Percentiles rank a stretch among this genome's conserved stretches.
Evolutionary conservation across 2,113 vertebrate genomes (phyloP).

Genomic region (Cranoglanis bouderius): DNA sequence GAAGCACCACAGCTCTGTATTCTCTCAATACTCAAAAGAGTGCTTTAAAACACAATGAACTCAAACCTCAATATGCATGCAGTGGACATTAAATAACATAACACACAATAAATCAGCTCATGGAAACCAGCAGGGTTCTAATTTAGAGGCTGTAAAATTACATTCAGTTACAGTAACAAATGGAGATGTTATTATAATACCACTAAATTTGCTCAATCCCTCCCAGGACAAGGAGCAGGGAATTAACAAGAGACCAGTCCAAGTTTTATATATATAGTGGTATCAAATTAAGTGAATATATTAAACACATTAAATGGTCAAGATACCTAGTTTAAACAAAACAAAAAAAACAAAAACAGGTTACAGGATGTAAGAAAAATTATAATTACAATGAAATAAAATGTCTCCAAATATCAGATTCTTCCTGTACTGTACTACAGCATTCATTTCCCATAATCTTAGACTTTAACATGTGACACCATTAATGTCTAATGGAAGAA

Average conservation of each 20-base stretch:
- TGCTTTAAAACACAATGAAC: constrained; percentile 31
- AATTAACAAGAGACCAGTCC: constrained; percentile 18
- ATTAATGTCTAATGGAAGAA: constrained; percentile 10
- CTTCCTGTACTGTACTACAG: neutral
- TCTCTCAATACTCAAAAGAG: constrained; percentile 40
- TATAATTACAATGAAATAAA: neutral
- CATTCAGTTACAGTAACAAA: constrained; percentile 52
- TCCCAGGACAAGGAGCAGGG: constrained; percentile 11
- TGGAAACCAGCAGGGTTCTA: constrained; percentile 42
- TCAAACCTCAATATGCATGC: constrained; percentile 38
- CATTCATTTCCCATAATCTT: neutral
- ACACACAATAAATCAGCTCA: constrained; percentile 50
- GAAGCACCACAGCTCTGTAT: constrained; percentile 34
- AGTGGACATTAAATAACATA: constrained; percentile 39
- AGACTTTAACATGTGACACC: neutral
- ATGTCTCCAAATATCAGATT: constrained; percentile 17
- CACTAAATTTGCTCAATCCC: constrained; percentile 42
- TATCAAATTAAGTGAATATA: constrained; percentile 24
- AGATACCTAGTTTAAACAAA: neutral
- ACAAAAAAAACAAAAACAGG: no score
- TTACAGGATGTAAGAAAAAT: no score
- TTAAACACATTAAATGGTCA: constrained; percentile 24
- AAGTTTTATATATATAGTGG: neutral
- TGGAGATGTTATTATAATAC: constrained; percentile 52
- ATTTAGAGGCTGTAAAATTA: constrained; percentile 51